Evolutionary conservation across 2,888 invertebrate species (phyloP).

Genomic region (Mesoligia furuncula): DNA sequence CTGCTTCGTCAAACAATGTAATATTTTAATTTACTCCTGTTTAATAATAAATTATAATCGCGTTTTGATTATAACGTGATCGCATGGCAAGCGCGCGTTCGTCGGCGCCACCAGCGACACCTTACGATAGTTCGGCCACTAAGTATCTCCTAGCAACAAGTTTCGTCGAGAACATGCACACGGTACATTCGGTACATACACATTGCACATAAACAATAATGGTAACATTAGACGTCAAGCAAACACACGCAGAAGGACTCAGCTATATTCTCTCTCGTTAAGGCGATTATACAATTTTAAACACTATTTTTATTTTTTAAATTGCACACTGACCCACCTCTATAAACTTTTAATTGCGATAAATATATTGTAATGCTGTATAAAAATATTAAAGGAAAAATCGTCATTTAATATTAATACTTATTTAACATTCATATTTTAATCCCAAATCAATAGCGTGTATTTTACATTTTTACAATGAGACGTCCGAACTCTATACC

Average conservation of each 20-base stretch:
- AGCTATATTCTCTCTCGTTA: constrained; percentile 90
- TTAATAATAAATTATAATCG: constrained; percentile 32
- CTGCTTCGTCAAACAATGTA: constrained; percentile 28
- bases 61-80: constrained; percentile 37
- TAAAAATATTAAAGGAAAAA: constrained; percentile 91
- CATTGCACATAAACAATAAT: constrained; percentile 75
- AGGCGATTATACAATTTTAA: constrained; percentile 89
- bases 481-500: constrained; percentile 85
- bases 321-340: constrained; percentile 90
- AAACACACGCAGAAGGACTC: constrained; percentile 86
- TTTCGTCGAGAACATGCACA: constrained; percentile 71
- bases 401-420: constrained; percentile 87
- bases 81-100: constrained; percentile 20
- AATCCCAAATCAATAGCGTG: constrained; percentile 86
- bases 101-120: constrained; percentile 7
- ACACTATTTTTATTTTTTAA: constrained; percentile 84
- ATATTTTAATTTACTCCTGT: constrained; percentile 63
- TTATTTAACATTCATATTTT: constrained; percentile 87
- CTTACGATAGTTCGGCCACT: constrained; percentile 50
- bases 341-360: constrained; percentile 90
- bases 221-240: constrained; percentile 81
- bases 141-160: constrained; percentile 73
- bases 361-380: constrained; percentile 90
- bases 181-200: constrained; percentile 71
- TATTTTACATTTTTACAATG: constrained; percentile 90